Evolutionary conservation across 2,797 vertebrate species (phyloP), one percentile per base, ranked within the genome.

Genomic region (Anniella stebbinsi): DNA sequence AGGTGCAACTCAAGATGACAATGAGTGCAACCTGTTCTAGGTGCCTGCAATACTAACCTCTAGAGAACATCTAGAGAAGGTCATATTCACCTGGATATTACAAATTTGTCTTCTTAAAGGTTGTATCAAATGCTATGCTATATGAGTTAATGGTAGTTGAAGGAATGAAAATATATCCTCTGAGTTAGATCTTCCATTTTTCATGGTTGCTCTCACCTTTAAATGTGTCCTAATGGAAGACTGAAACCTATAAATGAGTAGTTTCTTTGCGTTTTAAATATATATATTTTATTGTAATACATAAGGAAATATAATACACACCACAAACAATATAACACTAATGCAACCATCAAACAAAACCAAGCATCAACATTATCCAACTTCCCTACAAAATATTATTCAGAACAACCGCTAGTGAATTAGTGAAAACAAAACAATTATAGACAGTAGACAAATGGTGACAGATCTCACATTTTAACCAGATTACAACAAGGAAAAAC

Each of bases 181-280:
- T 45, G 73, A 87, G 48, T 66, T 94, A 51, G 87, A 88, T 51
- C 92, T 48, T 70, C 17, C 93, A 3, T 84, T 93, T 72, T 85
- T 80, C 93, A 94, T 95, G 92, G 93, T 93, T 90, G 63, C 88
- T 87, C 92, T 87, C 93, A 88, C 83, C 83, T 93, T 89, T 91
- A 84, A 88, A 73, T 91, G 76, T 25, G 63, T 45, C 73, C 23
- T 90, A 86, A 88, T 67, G 91, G 88, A 93, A 48, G 60, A 89
- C 13, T 83, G 88, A 70, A 93, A 70, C 80, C 91, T 93, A 80
- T 90, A 82, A 36, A 66, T 41, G 23, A 28, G 36, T 48, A 45
- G 23, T 77, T 77, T 48, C 48, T 48, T 48, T 60, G 57, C 57
- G 3, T 60, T 60, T 13, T 13, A 60, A 48, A 48, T 4, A 48